Conservation (phyloP, 1,140 invertebrate genomes). For the Frieseomelitta varia region DNA sequence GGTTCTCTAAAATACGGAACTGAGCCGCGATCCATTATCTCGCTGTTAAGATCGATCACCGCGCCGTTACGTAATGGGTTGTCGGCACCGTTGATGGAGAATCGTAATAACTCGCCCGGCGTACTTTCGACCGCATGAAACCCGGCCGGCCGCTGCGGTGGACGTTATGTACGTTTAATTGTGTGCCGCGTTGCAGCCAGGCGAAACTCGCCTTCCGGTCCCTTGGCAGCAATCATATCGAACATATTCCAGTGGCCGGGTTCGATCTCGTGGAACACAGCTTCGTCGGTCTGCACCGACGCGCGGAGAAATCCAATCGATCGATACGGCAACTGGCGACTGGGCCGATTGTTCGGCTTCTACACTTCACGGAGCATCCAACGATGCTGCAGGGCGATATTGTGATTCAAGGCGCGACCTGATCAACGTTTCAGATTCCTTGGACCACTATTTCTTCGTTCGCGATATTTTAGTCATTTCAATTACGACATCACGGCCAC, state of each 20-base stretch:
- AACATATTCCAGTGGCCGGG: slow-evolving; percentile 44
- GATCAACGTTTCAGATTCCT: too few relatives aligned
- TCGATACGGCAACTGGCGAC: slow-evolving; percentile 27
- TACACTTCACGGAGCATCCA: not conserved
- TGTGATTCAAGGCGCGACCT: not conserved
- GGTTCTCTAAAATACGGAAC: slow-evolving; percentile 48
- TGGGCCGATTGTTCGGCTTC: slow-evolving; percentile 16
- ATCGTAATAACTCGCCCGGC: slow-evolving; percentile 59
- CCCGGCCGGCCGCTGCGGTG: slow-evolving; percentile 35
- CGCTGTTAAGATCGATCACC: slow-evolving; percentile 64
- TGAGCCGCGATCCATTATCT: slow-evolving; percentile 54
- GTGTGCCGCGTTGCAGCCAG: slow-evolving; percentile 38
- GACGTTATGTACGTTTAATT: slow-evolving; percentile 62
- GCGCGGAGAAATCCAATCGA: slow-evolving; percentile 42
- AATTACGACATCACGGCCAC: too few relatives aligned
- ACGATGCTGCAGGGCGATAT: not conserved
- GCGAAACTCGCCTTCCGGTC: slow-evolving; percentile 56
- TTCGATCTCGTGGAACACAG: slow-evolving; percentile 63
- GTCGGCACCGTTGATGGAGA: slow-evolving; percentile 62
- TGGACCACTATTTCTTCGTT: too few relatives aligned
- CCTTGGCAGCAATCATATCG: slow-evolving; percentile 59
- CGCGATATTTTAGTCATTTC: too few relatives aligned
- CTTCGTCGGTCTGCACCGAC: slow-evolving; percentile 28
- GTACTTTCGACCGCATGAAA: slow-evolving; percentile 51
- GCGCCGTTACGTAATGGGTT: slow-evolving; percentile 58